These are phyloP conservation scores for Trichonephila inaurata DNA, from an alignment of 1,140 invertebrate species.

Conservation along the genomic window DNA sequence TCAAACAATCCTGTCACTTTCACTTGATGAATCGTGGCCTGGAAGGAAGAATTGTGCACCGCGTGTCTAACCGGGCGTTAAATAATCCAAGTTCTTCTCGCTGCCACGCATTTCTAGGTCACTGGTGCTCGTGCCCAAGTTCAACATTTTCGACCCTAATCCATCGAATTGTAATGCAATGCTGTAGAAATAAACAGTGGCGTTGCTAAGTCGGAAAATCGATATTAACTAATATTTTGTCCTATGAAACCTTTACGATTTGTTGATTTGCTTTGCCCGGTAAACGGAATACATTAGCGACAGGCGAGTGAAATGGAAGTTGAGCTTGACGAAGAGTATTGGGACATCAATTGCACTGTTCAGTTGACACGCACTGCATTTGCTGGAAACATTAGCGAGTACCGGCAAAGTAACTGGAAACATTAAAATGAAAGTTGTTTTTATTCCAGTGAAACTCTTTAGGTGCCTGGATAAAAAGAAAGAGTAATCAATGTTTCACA, in stretches of 20 bases:
- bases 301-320: not conserved
- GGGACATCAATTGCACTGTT: not conserved
- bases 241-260: not conserved
- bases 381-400: not conserved
- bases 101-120: not conserved
- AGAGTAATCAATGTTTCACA: too few relatives aligned
- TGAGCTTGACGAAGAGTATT: not conserved
- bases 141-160: not conserved
- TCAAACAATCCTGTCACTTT: too few relatives aligned
- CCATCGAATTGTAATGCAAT: not conserved
- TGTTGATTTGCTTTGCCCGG: not conserved
- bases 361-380: not conserved
- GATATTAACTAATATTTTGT: not conserved
- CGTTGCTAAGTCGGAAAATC: slow-evolving; percentile 3
- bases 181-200: not conserved
- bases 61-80: not conserved
- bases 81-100: not conserved
- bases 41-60: too few relatives aligned
- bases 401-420: not conserved
- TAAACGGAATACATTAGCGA: not conserved
- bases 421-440: not conserved
- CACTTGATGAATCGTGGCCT: too few relatives aligned
- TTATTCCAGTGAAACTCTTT: too few relatives aligned
- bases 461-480: too few relatives aligned
- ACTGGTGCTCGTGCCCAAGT: not conserved